These are phyloP conservation scores for Oscheius onirici DNA, from an alignment of 2,888 invertebrate genomes.

Conservation along the genomic window DNA sequence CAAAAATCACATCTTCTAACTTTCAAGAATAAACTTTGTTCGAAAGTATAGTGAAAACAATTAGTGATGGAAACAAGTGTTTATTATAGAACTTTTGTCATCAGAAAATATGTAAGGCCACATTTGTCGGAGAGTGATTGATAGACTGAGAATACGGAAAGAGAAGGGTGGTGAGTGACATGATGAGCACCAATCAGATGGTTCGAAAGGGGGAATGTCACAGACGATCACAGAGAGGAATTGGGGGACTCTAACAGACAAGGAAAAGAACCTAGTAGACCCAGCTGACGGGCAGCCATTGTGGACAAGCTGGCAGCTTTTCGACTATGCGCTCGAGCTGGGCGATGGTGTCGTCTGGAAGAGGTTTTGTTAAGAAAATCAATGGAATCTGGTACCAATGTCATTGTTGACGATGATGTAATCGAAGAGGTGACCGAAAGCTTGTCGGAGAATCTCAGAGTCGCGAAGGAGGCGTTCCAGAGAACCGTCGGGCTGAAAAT, in stretches of 20 bases:
- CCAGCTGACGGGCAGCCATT: conserved; percentile 72
- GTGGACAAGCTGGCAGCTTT: conserved; percentile 70
- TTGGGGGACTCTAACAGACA: not conserved
- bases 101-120: conserved; percentile 21
- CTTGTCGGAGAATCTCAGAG: conserved; percentile 92
- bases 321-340: conserved; percentile 77
- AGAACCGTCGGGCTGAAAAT: conserved; percentile 90
- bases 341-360: conserved; percentile 83
- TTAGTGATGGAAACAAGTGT: too few relatives aligned
- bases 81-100: conserved; percentile 3
- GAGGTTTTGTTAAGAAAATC: not conserved
- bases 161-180: conserved; percentile 13
- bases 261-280: conserved; percentile 60
- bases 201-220: conserved; percentile 19
- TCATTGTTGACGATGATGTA: conserved; percentile 98
- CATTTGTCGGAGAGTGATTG: conserved; percentile 4
- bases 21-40: too few relatives aligned
- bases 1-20: too few relatives aligned
- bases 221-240: conserved; percentile 2
- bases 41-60: too few relatives aligned
- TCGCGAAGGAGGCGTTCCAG: conserved; percentile 93
- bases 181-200: not conserved
- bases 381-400: conserved; percentile 79
- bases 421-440: conserved; percentile 99
- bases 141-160: conserved; percentile 4